These are phyloP conservation scores for Reticulitermes lucifugus DNA, from an alignment of 2,888 invertebrate genomes.

Conservation along the genomic window DNA sequence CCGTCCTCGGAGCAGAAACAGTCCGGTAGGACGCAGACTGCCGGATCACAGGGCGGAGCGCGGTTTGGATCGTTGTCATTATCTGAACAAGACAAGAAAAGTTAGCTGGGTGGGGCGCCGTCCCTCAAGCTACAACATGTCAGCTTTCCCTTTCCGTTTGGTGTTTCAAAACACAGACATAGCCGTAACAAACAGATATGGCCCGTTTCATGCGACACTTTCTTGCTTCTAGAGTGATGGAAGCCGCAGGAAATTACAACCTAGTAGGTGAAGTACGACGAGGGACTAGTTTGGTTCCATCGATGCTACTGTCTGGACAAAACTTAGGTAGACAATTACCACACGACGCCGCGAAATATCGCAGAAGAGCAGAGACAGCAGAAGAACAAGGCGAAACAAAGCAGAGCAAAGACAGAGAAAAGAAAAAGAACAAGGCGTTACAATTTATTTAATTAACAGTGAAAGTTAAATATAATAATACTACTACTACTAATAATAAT, in stretches of 20 bases:
- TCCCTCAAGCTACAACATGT: neutral
- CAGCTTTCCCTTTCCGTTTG: constrained; percentile 26
- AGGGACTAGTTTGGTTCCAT: neutral
- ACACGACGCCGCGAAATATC: no score
- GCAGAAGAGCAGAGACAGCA: no score
- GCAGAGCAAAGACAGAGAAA: no score
- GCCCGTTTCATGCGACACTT: neutral
- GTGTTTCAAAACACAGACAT: constrained; percentile 6
- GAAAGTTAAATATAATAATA: no score
- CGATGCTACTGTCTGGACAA: no score
- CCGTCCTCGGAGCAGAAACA: constrained; percentile 96
- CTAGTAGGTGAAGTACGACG: neutral
- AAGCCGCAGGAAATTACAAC: neutral
- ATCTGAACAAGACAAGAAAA: constrained; percentile 66
- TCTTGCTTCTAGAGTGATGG: neutral
- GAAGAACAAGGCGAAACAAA: no score
- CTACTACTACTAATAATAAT: no score
- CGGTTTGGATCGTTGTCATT: constrained; percentile 94
- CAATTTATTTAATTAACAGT: no score
- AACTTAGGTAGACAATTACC: no score
- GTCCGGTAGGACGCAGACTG: constrained; percentile 88
- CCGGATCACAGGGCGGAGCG: constrained; percentile 88
- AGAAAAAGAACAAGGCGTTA: no score
- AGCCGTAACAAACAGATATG: neutral
- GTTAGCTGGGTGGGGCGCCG: constrained; percentile 28